Percentiles rank a stretch among this genome's conserved stretches.
phyloP scores from a whole-genome alignment of 2,113 vertebrate genomes.

The Larimichthys polyactis region DNA sequence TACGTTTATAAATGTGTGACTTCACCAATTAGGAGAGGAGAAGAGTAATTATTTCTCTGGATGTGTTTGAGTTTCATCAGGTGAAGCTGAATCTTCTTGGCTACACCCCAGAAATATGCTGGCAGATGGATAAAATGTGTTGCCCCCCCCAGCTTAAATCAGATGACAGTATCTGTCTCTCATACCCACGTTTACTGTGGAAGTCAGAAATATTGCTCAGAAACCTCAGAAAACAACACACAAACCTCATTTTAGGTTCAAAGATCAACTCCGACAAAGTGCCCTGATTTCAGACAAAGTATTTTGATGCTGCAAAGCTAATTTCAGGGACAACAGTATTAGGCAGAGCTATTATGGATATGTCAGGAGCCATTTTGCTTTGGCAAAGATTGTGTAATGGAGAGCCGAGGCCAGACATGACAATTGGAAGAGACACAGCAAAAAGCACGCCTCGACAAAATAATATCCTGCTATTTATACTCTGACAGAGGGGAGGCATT shows the following conservation, averaged over 20 bases:
- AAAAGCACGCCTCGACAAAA: slow-evolving; percentile 39
- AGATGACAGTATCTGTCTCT: background rate
- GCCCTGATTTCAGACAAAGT: slow-evolving; percentile 20
- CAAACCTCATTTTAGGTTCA: slow-evolving; percentile 12
- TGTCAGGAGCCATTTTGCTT: slow-evolving; percentile 61
- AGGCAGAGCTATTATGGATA: slow-evolving; percentile 50
- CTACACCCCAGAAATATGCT: slow-evolving; percentile 26
- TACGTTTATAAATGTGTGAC: slow-evolving; percentile 42
- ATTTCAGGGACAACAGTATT: slow-evolving; percentile 61
- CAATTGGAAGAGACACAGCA: slow-evolving; percentile 49
- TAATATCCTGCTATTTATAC: slow-evolving; percentile 58
- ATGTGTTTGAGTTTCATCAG: slow-evolving; percentile 7
- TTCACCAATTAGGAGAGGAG: slow-evolving; percentile 30
- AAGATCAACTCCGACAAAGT: slow-evolving; percentile 23
- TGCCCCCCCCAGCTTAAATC: background rate
- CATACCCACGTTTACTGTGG: background rate
- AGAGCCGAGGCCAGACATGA: slow-evolving; percentile 55
- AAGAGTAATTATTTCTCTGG: background rate
- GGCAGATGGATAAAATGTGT: slow-evolving; percentile 22
- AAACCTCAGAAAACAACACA: background rate
- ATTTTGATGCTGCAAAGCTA: slow-evolving; percentile 46
- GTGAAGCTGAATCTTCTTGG: slow-evolving; percentile 15
- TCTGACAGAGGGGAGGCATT: slow-evolving; percentile 30
- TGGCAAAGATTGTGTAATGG: slow-evolving; percentile 41
- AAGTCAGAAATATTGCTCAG: background rate